Percentiles rank a stretch among this genome's conserved stretches.
These are phyloP conservation scores for Sebastes glaucus DNA, from an alignment of 2,797 vertebrate genomes.

Conservation along the genomic window DNA sequence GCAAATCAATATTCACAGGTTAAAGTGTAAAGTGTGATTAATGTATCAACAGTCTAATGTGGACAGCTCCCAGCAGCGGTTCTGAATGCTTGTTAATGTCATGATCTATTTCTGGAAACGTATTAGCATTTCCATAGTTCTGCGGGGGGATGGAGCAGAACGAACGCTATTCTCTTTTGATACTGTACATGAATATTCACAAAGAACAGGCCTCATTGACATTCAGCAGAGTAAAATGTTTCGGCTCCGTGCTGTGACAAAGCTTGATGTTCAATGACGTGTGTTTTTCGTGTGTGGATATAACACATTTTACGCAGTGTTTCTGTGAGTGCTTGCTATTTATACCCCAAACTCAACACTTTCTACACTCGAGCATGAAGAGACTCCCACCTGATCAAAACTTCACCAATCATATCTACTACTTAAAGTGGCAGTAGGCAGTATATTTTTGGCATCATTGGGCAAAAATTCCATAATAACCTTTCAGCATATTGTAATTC, in stretches of 20 bases:
- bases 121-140: constrained; percentile 67
- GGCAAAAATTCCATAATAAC: too few relatives aligned
- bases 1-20: constrained; percentile 65
- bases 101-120: constrained; percentile 66
- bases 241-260: constrained; percentile 46
- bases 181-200: constrained; percentile 71
- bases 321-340: constrained; percentile 1
- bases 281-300: constrained; percentile 14
- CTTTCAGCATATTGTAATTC: too few relatives aligned
- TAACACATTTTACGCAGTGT: neutral
- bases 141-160: constrained; percentile 49
- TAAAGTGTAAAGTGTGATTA: constrained; percentile 72
- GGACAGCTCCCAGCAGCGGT: constrained; percentile 55
- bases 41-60: constrained; percentile 51
- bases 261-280: constrained; percentile 36
- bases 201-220: constrained; percentile 51
- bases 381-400: neutral
- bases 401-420: neutral
- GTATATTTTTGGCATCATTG: too few relatives aligned
- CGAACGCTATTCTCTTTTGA: constrained; percentile 55
- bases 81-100: constrained; percentile 68
- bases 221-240: constrained; percentile 53
- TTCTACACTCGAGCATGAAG: neutral
- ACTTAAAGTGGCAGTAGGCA: too few relatives aligned
- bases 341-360: neutral